These are phyloP conservation scores for Brachionus koreanus DNA, from an alignment of 1,140 invertebrate genomes.

Conservation along the genomic window DNA sequence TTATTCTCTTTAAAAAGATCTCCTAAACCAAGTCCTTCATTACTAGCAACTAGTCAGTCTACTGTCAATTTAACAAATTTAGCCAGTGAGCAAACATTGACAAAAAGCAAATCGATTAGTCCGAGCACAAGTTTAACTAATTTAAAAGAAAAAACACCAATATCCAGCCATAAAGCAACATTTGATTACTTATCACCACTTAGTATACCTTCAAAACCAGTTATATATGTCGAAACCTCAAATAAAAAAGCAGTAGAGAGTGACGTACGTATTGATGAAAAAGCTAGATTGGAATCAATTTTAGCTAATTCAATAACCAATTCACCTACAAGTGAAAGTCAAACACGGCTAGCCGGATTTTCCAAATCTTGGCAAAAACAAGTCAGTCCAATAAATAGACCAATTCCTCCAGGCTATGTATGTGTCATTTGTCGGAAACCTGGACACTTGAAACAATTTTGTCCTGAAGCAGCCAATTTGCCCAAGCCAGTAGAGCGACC, in stretches of 20 bases:
- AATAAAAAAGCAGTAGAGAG: neutral
- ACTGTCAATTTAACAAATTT: neutral
- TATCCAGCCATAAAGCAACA: neutral
- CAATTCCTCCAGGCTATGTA: constrained; percentile 2
- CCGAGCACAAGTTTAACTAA: neutral
- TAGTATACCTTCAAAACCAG: neutral
- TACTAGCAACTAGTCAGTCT: neutral
- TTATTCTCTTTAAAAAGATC: neutral
- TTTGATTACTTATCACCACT: constrained; percentile 14
- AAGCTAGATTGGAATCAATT: constrained; percentile 38
- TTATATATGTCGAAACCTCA: neutral
- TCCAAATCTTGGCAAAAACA: constrained; percentile 17
- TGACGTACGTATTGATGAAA: neutral
- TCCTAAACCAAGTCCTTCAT: neutral
- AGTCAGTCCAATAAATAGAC: constrained; percentile 1
- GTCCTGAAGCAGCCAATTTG: constrained; percentile 14
- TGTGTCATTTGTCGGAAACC: constrained; percentile 29
- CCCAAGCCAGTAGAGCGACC: constrained; percentile 7
- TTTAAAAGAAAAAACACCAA: neutral
- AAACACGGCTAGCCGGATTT: neutral
- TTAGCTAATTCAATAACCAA: constrained; percentile 27
- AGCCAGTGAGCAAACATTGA: neutral
- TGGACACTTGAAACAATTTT: constrained; percentile 39
- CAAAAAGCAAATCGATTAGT: neutral
- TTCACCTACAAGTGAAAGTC: neutral